Conservation (phyloP, 2,113 vertebrate species). For the Microcebus ravelobensis region DNA sequence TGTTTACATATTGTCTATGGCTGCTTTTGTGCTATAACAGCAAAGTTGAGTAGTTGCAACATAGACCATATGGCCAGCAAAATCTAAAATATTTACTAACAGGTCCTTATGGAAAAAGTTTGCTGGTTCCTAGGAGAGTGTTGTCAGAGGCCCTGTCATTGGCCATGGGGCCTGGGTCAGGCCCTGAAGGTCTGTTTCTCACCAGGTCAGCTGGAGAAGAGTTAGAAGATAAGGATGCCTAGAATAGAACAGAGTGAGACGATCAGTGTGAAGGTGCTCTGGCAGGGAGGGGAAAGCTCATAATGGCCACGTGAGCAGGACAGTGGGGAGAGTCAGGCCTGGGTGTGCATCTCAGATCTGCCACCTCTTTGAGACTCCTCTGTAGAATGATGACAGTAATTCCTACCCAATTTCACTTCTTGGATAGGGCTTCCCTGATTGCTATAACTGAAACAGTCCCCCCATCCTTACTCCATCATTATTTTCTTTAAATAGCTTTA, state of each 20-base stretch:
- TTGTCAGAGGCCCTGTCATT: no score
- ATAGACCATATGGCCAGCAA: background rate
- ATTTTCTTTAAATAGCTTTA: background rate
- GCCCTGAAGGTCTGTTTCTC: background rate
- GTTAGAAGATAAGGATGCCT: background rate
- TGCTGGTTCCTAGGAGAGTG: background rate
- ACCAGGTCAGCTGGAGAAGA: background rate
- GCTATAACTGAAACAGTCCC: background rate
- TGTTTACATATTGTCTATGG: background rate
- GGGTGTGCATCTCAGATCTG: background rate
- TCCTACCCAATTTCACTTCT: background rate
- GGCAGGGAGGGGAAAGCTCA: background rate
- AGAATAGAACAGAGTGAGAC: background rate
- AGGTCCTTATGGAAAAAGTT: background rate
- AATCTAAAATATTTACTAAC: background rate
- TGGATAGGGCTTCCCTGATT: background rate
- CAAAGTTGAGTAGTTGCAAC: background rate
- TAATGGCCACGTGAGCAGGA: fast-evolving
- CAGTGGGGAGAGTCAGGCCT: fast-evolving
- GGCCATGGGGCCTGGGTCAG: background rate
- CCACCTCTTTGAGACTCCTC: background rate
- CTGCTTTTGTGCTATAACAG: background rate
- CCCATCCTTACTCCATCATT: background rate
- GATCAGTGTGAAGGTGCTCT: background rate
- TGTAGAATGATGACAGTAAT: background rate